Percentiles rank a stretch among this genome's conserved stretches.
phyloP scores from a whole-genome alignment of 2,113 vertebrate species.

The Octodon degus region DNA sequence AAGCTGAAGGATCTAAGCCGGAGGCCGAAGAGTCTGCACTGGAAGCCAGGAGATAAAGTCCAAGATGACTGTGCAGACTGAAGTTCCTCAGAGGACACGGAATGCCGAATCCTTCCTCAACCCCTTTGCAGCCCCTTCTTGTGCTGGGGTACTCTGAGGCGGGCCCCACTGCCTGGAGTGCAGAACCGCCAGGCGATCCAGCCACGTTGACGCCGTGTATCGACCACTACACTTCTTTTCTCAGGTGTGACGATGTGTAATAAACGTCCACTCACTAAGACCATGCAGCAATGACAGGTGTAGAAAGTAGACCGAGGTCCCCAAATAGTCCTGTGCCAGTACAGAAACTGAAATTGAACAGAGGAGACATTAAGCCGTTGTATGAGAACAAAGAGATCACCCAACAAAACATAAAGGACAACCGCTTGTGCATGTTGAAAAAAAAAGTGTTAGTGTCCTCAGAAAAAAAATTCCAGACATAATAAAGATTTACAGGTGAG shows the following conservation, averaged over 20 bases:
- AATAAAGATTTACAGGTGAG: not conserved
- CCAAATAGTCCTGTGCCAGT: not conserved
- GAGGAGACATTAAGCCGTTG: not conserved
- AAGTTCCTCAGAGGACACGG: no score
- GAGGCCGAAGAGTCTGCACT: no score
- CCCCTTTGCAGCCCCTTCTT: no score
- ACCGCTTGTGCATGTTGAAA: not conserved
- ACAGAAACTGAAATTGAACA: not conserved
- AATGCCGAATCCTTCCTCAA: no score
- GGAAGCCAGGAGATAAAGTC: no score
- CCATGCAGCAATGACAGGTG: no score
- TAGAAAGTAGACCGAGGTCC: not conserved
- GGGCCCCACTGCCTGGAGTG: no score
- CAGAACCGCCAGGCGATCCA: no score
- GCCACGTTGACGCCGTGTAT: no score
- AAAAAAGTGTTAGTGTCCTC: not conserved
- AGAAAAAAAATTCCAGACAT: not conserved
- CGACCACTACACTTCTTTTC: not conserved
- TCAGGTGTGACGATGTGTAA: not conserved
- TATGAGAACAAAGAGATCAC: not conserved
- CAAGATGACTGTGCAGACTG: no score
- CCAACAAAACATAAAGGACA: not conserved
- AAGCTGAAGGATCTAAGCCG: no score
- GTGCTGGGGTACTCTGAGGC: no score
- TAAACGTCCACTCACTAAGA: not conserved